phyloP scores from a whole-genome alignment of 2,797 vertebrate genomes.

The Gobio occitaniae region DNA sequence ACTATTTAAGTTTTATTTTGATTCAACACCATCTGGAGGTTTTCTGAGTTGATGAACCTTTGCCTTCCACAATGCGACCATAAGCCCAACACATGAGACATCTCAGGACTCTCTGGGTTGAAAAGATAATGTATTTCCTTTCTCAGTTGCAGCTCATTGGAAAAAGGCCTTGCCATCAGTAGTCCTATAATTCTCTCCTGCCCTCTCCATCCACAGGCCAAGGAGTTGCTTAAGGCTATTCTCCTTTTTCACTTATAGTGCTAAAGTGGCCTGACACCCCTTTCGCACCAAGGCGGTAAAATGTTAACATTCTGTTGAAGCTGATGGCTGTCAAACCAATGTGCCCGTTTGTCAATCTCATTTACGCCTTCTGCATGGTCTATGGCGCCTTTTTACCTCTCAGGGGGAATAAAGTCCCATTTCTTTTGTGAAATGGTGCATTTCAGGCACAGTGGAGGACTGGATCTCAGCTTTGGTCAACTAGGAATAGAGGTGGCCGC shows the following conservation, averaged over 20 bases:
- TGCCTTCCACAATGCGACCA: not conserved
- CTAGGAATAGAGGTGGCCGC: not conserved
- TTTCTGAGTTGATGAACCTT: not conserved
- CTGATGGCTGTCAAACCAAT: slow-evolving; percentile 61
- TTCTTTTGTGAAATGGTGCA: slow-evolving; percentile 39
- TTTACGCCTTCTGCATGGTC: slow-evolving; percentile 13
- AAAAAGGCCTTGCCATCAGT: slow-evolving; percentile 11
- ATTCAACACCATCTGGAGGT: not conserved
- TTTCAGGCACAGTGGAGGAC: slow-evolving; percentile 19
- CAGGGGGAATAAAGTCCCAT: slow-evolving; percentile 21
- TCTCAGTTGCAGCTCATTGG: not conserved
- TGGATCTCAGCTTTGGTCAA: not conserved
- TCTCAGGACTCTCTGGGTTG: not conserved
- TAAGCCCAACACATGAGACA: not conserved
- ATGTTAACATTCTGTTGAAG: slow-evolving; percentile 41
- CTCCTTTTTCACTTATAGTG: slow-evolving; percentile 20
- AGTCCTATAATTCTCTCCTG: not conserved
- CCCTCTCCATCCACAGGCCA: not conserved
- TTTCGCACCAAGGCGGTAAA: slow-evolving; percentile 28
- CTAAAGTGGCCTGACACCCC: slow-evolving; percentile 15
- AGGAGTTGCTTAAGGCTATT: slow-evolving; percentile 18
- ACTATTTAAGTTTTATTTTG: not conserved
- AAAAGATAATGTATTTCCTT: not conserved
- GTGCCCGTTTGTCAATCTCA: slow-evolving; percentile 58
- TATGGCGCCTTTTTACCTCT: slow-evolving; percentile 4